Percentiles rank a stretch among this genome's conserved stretches.
phyloP scores from a whole-genome alignment of 2,888 invertebrate genomes.

The Brachynemurus nebulosus region DNA sequence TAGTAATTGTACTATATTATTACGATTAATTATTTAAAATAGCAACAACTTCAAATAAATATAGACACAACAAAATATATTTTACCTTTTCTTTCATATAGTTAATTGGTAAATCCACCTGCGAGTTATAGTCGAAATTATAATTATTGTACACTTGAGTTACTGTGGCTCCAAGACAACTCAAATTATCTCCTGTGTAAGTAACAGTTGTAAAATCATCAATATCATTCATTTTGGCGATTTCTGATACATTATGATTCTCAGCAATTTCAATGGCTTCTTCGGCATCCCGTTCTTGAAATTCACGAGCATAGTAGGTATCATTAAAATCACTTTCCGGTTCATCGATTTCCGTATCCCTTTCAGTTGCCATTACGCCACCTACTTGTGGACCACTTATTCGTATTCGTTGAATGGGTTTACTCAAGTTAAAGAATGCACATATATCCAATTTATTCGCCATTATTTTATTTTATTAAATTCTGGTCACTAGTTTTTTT shows the following conservation, averaged over 20 bases:
- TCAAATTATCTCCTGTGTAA: slow-evolving; percentile 14
- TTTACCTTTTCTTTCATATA: slow-evolving; percentile 10
- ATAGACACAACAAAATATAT: neutral
- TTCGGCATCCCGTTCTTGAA: slow-evolving; percentile 23
- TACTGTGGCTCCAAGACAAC: too few species aligned
- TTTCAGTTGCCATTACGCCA: slow-evolving; percentile 12
- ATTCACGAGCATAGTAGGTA: slow-evolving; percentile 23
- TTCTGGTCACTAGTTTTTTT: too few species aligned
- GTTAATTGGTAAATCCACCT: slow-evolving; percentile 6
- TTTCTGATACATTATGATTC: slow-evolving; percentile 8
- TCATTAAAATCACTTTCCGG: slow-evolving; percentile 6
- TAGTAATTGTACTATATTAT: neutral
- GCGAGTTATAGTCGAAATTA: slow-evolving; percentile 5
- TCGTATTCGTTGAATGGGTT: slow-evolving; percentile 10
- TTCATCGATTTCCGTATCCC: slow-evolving; percentile 13
- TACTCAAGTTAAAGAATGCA: slow-evolving; percentile 13
- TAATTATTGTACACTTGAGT: slow-evolving; percentile 8
- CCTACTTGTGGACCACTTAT: slow-evolving; percentile 15
- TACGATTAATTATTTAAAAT: neutral
- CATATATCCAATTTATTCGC: too few species aligned
- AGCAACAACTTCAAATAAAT: neutral
- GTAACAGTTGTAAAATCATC: slow-evolving; percentile 10
- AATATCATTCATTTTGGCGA: slow-evolving; percentile 3
- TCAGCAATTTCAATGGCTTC: slow-evolving; percentile 19
- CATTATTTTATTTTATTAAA: too few species aligned